Conservation (phyloP, 1,140 invertebrate genomes). For the Nilaparvata lugens region DNA sequence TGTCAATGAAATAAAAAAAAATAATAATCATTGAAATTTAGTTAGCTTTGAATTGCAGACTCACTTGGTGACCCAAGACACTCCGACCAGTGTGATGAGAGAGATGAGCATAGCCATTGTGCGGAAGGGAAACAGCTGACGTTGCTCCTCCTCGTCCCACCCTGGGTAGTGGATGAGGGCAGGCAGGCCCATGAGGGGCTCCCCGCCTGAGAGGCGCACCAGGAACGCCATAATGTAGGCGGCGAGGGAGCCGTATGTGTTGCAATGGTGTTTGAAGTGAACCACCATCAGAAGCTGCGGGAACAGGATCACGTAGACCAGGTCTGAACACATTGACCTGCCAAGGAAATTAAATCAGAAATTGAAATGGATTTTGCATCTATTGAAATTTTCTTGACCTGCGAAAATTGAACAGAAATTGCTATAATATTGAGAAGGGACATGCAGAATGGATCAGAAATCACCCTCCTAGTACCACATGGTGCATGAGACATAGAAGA, state of each 20-base stretch:
- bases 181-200: slow-evolving; percentile 70
- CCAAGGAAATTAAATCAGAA: slow-evolving; percentile 17
- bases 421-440: no score
- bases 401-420: no score
- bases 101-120: slow-evolving; percentile 84
- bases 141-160: slow-evolving; percentile 56
- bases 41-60: slow-evolving; percentile 21
- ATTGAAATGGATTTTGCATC: no score
- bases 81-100: slow-evolving; percentile 60
- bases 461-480: no score
- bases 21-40: no score
- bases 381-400: no score
- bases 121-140: slow-evolving; percentile 80
- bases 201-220: slow-evolving; percentile 81
- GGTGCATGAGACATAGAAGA: no score
- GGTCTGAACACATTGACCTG: slow-evolving; percentile 91
- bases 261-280: slow-evolving; percentile 86
- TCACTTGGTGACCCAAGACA: slow-evolving; percentile 71
- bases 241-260: slow-evolving; percentile 91
- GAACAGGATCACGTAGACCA: slow-evolving; percentile 96
- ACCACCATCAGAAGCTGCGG: slow-evolving; percentile 97
- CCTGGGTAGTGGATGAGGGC: slow-evolving; percentile 82
- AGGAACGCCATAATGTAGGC: slow-evolving; percentile 84
- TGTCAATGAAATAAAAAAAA: no score
- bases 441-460: no score